Evolutionary conservation across 2,888 invertebrate species (phyloP).

Genomic region (Hermodice carunculata): DNA sequence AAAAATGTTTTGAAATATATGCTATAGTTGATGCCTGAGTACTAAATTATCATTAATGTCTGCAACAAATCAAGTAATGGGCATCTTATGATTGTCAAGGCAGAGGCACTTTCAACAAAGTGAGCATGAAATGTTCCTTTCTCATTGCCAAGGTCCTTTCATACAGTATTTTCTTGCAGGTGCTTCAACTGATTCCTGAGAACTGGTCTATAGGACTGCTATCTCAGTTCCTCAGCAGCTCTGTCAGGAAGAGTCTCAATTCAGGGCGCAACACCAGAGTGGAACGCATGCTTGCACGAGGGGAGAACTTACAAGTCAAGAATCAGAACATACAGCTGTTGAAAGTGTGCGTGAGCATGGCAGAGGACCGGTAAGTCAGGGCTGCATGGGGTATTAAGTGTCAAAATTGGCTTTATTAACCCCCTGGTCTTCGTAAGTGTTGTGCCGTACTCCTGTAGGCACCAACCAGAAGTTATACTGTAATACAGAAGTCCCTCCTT

Average conservation of each 20-base stretch:
- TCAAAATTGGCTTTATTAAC: background rate
- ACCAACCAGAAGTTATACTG: too few relatives aligned
- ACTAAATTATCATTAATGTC: too few relatives aligned
- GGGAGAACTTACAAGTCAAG: slow-evolving; percentile 68
- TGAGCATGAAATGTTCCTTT: too few relatives aligned
- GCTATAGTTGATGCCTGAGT: too few relatives aligned
- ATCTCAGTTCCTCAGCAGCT: slow-evolving; percentile 68
- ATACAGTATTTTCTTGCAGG: slow-evolving; percentile 51
- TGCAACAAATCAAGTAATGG: too few relatives aligned
- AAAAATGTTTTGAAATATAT: too few relatives aligned
- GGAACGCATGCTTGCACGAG: slow-evolving; percentile 68
- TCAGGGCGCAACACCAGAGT: slow-evolving; percentile 64
- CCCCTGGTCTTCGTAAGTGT: background rate
- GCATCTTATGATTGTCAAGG: too few relatives aligned
- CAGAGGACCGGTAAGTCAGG: slow-evolving; percentile 67
- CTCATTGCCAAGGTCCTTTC: too few relatives aligned
- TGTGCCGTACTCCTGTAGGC: background rate
- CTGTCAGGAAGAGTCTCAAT: slow-evolving; percentile 68
- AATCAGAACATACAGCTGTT: slow-evolving; percentile 62
- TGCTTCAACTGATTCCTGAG: slow-evolving; percentile 69
- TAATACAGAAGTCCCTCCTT: too few relatives aligned
- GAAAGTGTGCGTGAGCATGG: slow-evolving; percentile 61
- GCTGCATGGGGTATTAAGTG: background rate
- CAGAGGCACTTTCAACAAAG: too few relatives aligned
- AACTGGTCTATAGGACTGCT: slow-evolving; percentile 71